Conservation (phyloP, 2,797 vertebrate species). For the Lepus townsendii region DNA sequence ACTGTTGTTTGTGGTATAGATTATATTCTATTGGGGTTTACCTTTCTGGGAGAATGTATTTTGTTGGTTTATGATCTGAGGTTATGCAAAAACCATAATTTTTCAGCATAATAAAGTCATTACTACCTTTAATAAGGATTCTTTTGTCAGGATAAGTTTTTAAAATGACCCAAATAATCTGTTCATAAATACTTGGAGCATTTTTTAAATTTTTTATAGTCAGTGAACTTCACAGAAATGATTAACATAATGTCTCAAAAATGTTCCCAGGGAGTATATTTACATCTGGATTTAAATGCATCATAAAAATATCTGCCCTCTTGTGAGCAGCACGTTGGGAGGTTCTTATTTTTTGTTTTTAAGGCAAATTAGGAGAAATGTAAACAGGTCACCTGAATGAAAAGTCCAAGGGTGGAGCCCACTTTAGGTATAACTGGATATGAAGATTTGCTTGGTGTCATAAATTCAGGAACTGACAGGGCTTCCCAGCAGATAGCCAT, state of each 20-base stretch:
- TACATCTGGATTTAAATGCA: not conserved
- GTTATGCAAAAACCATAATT: not conserved
- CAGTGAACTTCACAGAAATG: not conserved
- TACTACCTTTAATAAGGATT: not conserved
- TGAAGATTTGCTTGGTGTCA: not conserved
- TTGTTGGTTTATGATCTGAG: not conserved
- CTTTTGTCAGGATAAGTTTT: not conserved
- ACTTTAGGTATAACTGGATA: not conserved
- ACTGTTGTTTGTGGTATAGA: not conserved
- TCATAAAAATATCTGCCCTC: slow-evolving; percentile 1
- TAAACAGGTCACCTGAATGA: not conserved
- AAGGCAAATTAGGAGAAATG: not conserved
- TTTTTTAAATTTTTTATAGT: not conserved
- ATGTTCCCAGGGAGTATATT: not conserved
- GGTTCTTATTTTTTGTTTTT: not conserved
- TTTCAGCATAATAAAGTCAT: not conserved
- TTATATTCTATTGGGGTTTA: not conserved
- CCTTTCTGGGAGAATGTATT: not conserved
- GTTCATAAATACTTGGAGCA: not conserved
- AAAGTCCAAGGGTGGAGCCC: not conserved
- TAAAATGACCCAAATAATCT: not conserved
- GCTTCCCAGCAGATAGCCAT: not conserved
- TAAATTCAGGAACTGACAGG: not conserved
- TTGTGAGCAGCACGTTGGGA: not conserved
- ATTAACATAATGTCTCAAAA: not conserved